Evolutionary conservation across 2,797 vertebrate genomes (phyloP).

Genomic region (Manis crassicaudata): DNA sequence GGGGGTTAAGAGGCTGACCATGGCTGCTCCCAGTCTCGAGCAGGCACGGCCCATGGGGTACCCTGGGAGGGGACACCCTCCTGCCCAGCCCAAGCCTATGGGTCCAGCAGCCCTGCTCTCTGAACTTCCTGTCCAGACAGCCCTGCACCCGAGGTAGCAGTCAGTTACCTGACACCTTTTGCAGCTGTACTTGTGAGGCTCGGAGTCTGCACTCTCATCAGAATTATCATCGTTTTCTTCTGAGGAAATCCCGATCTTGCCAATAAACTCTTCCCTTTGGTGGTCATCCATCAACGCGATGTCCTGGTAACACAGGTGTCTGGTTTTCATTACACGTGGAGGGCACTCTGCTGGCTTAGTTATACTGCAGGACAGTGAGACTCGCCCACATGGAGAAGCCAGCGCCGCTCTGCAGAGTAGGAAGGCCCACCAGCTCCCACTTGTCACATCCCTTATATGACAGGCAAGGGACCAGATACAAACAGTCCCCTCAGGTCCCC

Average conservation of each 20-base stretch:
- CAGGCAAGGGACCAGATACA: not conserved
- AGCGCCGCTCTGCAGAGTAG: rapidly evolving
- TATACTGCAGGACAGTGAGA: rapidly evolving
- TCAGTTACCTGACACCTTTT: conserved; percentile 95
- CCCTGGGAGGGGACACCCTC: too few species aligned
- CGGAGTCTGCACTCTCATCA: conserved; percentile 92
- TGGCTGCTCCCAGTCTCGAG: rapidly evolving
- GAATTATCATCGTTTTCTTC: conserved; percentile 95
- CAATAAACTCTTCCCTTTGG: conserved; percentile 96
- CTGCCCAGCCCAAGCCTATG: not conserved
- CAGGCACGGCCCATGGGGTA: too few species aligned
- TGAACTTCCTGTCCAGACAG: not conserved
- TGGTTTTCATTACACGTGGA: rapidly evolving
- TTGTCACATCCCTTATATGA: rapidly evolving
- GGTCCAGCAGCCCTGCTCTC: rapidly evolving
- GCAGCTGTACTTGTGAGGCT: conserved; percentile 98
- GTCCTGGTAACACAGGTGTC: conserved; percentile 87
- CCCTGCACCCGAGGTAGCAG: rapidly evolving
- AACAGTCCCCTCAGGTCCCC: too few species aligned
- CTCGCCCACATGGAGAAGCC: not conserved
- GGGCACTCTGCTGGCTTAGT: rapidly evolving
- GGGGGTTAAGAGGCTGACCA: too few species aligned
- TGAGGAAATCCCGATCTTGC: conserved; percentile 97
- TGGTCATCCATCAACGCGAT: conserved; percentile 98
- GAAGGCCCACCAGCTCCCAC: not conserved